These are phyloP conservation scores for Dasysyrphus tricinctus DNA, from an alignment of 2,888 invertebrate genomes.

Conservation along the genomic window DNA sequence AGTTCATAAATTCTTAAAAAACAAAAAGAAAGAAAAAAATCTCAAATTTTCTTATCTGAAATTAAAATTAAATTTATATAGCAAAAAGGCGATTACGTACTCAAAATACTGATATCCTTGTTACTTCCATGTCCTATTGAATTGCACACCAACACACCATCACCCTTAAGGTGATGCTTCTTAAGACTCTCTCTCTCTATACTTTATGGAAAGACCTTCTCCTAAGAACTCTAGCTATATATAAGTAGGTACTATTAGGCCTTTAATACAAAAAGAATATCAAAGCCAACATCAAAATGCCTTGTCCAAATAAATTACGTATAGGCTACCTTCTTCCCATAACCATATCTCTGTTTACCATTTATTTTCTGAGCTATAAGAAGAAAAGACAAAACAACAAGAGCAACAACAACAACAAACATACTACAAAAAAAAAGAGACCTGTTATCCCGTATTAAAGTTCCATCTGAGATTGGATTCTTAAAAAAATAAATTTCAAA, in stretches of 20 bases:
- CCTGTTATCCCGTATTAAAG: constrained; percentile 57
- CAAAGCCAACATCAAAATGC: constrained; percentile 64
- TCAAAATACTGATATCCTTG: constrained; percentile 53
- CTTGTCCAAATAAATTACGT: constrained; percentile 68
- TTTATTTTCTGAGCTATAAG: constrained; percentile 49
- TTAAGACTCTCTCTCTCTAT: constrained; percentile 23
- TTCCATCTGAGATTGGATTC: constrained; percentile 65
- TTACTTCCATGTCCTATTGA: constrained; percentile 50
- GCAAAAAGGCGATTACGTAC: constrained; percentile 10
- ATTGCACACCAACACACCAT: constrained; percentile 35
- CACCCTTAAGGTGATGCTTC: constrained; percentile 43
- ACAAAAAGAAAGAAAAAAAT: neutral
- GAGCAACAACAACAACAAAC: neutral
- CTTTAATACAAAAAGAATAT: constrained; percentile 59
- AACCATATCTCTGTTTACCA: constrained; percentile 61
- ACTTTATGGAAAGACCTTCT: constrained; percentile 40
- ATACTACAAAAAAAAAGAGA: constrained; percentile 34
- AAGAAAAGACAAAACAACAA: neutral
- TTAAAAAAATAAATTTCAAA: constrained; percentile 72
- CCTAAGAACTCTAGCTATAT: constrained; percentile 11
- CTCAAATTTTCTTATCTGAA: constrained; percentile 20
- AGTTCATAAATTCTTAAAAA: neutral
- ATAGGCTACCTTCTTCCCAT: constrained; percentile 48
- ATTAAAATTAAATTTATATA: constrained; percentile 25
- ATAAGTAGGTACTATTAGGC: neutral